These are phyloP conservation scores for Lithophane socia DNA, from an alignment of 2,888 invertebrate species.

Conservation along the genomic window DNA sequence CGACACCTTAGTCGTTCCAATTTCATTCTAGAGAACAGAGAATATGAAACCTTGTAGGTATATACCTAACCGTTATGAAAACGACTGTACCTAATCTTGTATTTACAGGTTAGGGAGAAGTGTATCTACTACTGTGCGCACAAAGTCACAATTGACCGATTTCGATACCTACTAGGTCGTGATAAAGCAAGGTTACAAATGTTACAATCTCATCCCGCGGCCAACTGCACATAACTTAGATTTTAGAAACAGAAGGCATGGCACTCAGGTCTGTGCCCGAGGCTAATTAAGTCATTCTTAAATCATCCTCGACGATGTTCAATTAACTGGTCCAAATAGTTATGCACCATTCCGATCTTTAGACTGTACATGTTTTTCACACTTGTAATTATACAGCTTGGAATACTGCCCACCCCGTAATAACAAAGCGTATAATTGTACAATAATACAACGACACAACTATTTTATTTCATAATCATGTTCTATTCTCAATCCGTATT, in stretches of 20 bases:
- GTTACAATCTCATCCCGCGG: background rate
- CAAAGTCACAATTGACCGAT: constrained; percentile 13
- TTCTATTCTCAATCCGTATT: constrained; percentile 27
- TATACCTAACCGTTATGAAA: background rate
- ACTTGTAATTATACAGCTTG: constrained; percentile 57
- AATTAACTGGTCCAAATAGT: constrained; percentile 41
- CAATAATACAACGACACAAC: constrained; percentile 43
- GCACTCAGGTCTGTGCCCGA: background rate
- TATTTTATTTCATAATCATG: constrained; percentile 43
- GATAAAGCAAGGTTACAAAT: background rate
- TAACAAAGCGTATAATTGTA: constrained; percentile 58
- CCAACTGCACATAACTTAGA: background rate
- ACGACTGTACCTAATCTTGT: background rate
- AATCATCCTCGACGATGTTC: constrained; percentile 42
- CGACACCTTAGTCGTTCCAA: constrained; percentile 51
- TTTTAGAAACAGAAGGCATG: background rate
- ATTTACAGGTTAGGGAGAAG: constrained; percentile 4
- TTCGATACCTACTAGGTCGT: background rate
- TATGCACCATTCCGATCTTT: constrained; percentile 49
- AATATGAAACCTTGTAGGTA: constrained; percentile 44
- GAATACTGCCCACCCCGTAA: constrained; percentile 59
- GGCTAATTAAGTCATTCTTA: constrained; percentile 31
- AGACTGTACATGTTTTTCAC: constrained; percentile 56
- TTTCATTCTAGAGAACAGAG: constrained; percentile 38
- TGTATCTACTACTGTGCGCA: background rate